phyloP scores from a whole-genome alignment of 1,140 invertebrate genomes.

The Drosophila teissieri region DNA sequence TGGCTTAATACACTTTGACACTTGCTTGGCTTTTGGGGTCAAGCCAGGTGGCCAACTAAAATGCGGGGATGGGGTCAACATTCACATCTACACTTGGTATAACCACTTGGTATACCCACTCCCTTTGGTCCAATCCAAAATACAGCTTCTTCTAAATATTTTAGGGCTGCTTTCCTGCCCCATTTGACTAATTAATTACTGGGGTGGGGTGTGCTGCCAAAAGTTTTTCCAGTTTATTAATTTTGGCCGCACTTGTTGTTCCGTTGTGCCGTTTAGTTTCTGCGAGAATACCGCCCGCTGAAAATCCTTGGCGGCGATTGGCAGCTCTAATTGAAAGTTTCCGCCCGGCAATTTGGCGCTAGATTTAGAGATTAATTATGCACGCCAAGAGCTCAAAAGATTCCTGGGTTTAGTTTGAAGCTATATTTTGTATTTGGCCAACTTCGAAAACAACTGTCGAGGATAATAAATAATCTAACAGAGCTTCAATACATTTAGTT shows the following conservation, averaged over 20 bases:
- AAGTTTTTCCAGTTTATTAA: constrained; percentile 61
- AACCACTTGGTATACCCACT: constrained; percentile 5
- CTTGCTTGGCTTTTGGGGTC: constrained; percentile 24
- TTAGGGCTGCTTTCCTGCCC: constrained; percentile 25
- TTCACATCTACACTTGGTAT: constrained; percentile 48
- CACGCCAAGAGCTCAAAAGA: constrained; percentile 10
- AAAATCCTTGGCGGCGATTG: constrained; percentile 40
- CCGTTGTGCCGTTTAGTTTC: constrained; percentile 16
- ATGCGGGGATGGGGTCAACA: constrained; percentile 21
- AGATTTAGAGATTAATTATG: constrained; percentile 35
- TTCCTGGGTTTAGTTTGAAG: neutral
- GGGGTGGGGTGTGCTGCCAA: constrained; percentile 6
- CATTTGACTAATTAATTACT: constrained; percentile 78
- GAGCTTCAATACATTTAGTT: too few species aligned
- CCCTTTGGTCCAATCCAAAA: constrained; percentile 50
- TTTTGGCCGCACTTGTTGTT: constrained; percentile 42
- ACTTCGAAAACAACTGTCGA: neutral
- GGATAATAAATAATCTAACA: too few species aligned
- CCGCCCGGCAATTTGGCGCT: constrained; percentile 8
- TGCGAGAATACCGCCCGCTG: constrained; percentile 18
- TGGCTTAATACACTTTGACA: constrained; percentile 68
- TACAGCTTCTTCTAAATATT: constrained; percentile 47
- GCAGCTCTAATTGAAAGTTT: constrained; percentile 41
- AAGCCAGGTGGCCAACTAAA: constrained; percentile 49
- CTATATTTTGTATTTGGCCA: neutral